A percentile compares a stretch with the other conserved stretches of the same genome.
phyloP scores from a whole-genome alignment of 2,888 invertebrate genomes.

The Mythimna vitellina region DNA sequence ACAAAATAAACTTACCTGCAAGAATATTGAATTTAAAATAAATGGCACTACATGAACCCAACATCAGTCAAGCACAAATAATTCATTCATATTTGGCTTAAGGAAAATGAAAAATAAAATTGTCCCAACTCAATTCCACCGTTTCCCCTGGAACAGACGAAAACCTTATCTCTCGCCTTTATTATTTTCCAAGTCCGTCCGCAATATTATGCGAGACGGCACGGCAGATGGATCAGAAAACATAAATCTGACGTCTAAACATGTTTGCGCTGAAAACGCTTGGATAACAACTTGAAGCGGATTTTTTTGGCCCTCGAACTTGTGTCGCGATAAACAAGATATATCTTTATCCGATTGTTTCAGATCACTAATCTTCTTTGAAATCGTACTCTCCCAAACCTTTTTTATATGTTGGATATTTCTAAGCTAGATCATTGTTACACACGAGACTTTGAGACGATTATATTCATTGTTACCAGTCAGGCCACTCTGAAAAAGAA shows the following conservation, averaged over 20 bases:
- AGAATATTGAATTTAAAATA: slow-evolving; percentile 66
- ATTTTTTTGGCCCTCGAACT: slow-evolving; percentile 64
- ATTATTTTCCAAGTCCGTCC: slow-evolving; percentile 87
- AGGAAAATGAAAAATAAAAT: slow-evolving; percentile 85
- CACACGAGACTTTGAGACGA: neutral
- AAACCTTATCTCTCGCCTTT: slow-evolving; percentile 85
- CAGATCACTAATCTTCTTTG: slow-evolving; percentile 43
- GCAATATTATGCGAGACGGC: slow-evolving; percentile 87
- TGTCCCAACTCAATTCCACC: slow-evolving; percentile 82
- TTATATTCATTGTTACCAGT: neutral
- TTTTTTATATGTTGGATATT: slow-evolving; percentile 7
- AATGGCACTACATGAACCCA: slow-evolving; percentile 70
- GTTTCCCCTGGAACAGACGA: slow-evolving; percentile 81
- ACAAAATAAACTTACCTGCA: slow-evolving; percentile 1
- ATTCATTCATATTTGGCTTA: slow-evolving; percentile 78
- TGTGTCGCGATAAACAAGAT: slow-evolving; percentile 61
- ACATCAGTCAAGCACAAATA: slow-evolving; percentile 75
- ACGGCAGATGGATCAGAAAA: slow-evolving; percentile 87
- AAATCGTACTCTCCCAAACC: slow-evolving; percentile 15
- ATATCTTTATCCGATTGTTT: slow-evolving; percentile 57
- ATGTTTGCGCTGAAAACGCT: slow-evolving; percentile 82
- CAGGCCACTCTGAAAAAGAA: slow-evolving; percentile 8
- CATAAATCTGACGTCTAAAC: slow-evolving; percentile 88
- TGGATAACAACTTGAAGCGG: slow-evolving; percentile 70
- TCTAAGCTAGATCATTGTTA: slow-evolving; percentile 2